Evolutionary conservation across 2,888 invertebrate species (phyloP), one percentile per base, ranked within the genome.

Genomic region (Ferdinandea cuprea): DNA sequence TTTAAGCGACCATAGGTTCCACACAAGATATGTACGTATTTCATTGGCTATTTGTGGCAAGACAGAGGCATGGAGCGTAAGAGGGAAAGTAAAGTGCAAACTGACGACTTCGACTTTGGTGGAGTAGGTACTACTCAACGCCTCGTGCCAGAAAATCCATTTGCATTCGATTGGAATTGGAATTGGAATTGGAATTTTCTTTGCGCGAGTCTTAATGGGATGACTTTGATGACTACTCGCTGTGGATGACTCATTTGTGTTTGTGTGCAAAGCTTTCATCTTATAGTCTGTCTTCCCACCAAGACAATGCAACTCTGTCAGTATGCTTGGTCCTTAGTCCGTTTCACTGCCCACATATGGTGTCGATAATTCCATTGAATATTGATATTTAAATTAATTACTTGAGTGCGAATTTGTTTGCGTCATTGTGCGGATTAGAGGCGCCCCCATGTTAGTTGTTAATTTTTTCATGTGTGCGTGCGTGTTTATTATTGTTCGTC

Each of bases 121-220:
- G 58, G 37, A 71, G 83, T 63, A n/a, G n/a, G n/a, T n/a, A n/a
- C n/a, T n/a, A 73, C 68, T 73, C 72, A 83, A 68, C 83, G 76
- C 65, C 76, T 68, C 72, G 72, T 77, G 78, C 83, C 83, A 83
- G 78, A 44, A 83, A 78, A 83, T 63, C 83, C 83, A 83, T 83
- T 83, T 83, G 32, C 78, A 46, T 73, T 72, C 13, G 58, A 78
- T 81, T 66, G 2, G n/a, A n/a, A n/a, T n/a, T n/a, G n/a, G n/a
- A n/a, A n/a, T n/a, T n/a, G n/a, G n/a, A n/a, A 72, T 63, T 73
- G 78, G 73, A 78, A 78, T 83, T 77, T 74, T 42, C 32, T 58
- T 59, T 2, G 42, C 40, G 50, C 40, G 50, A 17, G 46, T 63
- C 48, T 40, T 40, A 59, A 81, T 76, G 77, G 46, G 46, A 59